Conservation (phyloP, 2,888 invertebrate species). For the Drosophila infuscata region DNA sequence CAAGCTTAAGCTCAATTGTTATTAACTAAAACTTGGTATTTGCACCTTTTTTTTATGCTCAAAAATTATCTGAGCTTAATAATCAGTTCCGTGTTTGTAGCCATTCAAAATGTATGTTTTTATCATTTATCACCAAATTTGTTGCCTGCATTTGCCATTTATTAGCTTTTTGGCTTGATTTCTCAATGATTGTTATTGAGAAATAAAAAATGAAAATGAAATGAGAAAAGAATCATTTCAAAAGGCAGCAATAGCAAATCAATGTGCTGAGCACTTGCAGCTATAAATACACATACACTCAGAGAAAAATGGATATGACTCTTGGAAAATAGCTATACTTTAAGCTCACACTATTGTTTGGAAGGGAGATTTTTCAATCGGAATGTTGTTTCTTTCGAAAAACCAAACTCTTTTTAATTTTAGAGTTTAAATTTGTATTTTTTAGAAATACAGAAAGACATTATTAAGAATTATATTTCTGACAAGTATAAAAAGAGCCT, state of each 20-base stretch:
- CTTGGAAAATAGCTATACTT: background rate
- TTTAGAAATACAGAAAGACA: too few species aligned
- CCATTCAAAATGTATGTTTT: background rate
- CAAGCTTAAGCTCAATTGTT: background rate
- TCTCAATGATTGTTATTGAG: conserved; percentile 56
- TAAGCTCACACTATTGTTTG: background rate
- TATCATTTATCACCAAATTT: conserved; percentile 4
- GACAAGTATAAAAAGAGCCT: background rate
- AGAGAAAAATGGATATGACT: background rate
- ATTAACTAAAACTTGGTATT: background rate
- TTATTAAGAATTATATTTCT: too few species aligned
- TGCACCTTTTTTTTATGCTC: background rate
- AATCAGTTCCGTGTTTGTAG: background rate
- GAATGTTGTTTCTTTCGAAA: background rate
- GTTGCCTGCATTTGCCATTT: conserved; percentile 45
- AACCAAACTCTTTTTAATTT: background rate
- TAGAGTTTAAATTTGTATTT: too few species aligned
- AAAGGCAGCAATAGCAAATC: conserved; percentile 34
- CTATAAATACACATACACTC: conserved; percentile 18
- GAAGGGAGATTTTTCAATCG: background rate
- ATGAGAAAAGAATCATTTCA: conserved; percentile 57
- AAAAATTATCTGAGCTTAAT: background rate
- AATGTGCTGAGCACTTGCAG: conserved; percentile 35
- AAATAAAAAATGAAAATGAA: conserved; percentile 34
- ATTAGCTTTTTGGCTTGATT: conserved; percentile 37